Percentiles rank a stretch among this genome's conserved stretches.
Conservation (phyloP, 23 tunicate genomes). For the Trididemnum miniatum region DNA sequence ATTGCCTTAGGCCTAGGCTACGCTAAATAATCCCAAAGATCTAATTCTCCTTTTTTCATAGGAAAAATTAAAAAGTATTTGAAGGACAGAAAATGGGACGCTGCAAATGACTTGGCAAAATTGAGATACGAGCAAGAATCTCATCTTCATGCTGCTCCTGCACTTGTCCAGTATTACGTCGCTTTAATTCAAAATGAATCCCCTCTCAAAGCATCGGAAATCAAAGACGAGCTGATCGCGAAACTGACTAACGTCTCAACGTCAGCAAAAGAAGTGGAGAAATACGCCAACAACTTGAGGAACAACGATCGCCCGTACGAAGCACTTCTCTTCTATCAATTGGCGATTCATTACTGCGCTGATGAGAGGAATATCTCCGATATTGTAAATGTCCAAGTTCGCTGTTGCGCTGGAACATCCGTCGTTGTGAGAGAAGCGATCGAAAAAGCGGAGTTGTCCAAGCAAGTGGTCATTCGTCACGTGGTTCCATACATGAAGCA, state of each 20-base stretch:
- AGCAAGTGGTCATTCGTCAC: not conserved
- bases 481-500: constrained; percentile 14
- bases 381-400: not conserved
- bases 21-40: no score
- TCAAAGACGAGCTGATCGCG: not conserved
- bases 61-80: constrained; percentile 3
- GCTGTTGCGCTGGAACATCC: not conserved
- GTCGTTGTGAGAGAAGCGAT: not conserved
- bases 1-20: no score
- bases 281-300: not conserved
- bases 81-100: not conserved
- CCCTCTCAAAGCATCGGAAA: constrained; percentile 1
- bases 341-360: constrained; percentile 3
- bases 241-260: not conserved
- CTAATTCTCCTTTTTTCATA: not conserved
- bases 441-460: not conserved
- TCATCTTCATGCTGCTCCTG: not conserved
- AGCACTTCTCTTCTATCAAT: constrained; percentile 16
- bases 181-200: not conserved
- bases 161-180: constrained; percentile 5
- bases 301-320: not conserved
- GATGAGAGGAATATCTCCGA: not conserved
- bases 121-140: constrained; percentile 7
- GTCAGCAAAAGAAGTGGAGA: constrained; percentile 12
- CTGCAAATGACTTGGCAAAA: constrained; percentile 6